Evolutionary conservation across 2,797 vertebrate genomes (phyloP).

Genomic region (Sarcoramphus papa): DNA sequence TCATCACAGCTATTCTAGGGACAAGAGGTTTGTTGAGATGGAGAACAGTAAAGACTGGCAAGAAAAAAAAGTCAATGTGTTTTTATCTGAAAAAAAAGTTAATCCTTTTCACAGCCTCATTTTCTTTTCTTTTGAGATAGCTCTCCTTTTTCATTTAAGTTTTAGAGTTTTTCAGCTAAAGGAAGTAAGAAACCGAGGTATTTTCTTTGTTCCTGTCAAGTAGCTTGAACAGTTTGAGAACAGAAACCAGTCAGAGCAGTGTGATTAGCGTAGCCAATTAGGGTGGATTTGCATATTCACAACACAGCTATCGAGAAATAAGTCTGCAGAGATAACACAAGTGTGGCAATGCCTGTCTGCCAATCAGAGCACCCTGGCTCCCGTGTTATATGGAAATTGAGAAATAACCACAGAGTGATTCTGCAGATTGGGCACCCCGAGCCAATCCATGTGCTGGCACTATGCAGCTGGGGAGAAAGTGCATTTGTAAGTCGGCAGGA

Average conservation of each 20-base stretch:
- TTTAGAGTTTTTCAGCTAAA: constrained; percentile 23
- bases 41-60: not conserved
- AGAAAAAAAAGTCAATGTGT: not conserved
- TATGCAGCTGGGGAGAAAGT: not conserved
- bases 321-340: constrained; percentile 17
- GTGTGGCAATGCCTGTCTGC: constrained; percentile 25
- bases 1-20: constrained; percentile 32
- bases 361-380: not conserved
- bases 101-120: constrained; percentile 42
- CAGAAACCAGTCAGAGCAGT: constrained; percentile 34
- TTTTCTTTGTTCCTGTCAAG: constrained; percentile 64
- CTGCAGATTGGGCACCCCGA: not conserved
- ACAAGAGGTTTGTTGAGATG: constrained; percentile 27
- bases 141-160: constrained; percentile 41
- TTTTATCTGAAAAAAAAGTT: constrained; percentile 46
- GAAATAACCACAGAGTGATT: not conserved
- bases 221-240: constrained; percentile 41
- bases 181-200: constrained; percentile 26
- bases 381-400: not conserved
- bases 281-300: constrained; percentile 61
- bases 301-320: constrained; percentile 20
- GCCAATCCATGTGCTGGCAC: not conserved
- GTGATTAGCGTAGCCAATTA: constrained; percentile 59
- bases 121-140: constrained; percentile 50
- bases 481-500: not conserved